A percentile compares a stretch with the other conserved stretches of the same genome.
These are phyloP conservation scores for Pogonocherus hispidulus DNA, from an alignment of 2,888 invertebrate genomes.

Conservation along the genomic window DNA sequence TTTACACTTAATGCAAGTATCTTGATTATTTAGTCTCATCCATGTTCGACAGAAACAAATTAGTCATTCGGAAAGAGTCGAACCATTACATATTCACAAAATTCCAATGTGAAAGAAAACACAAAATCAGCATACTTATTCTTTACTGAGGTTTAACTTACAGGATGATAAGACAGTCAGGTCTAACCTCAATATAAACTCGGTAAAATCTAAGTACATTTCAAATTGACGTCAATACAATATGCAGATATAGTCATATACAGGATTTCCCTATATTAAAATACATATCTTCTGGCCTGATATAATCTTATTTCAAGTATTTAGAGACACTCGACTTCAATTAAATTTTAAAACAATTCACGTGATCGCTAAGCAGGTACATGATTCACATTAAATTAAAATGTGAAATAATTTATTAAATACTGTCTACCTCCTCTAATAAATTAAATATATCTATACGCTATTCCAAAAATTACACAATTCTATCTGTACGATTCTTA, in stretches of 20 bases:
- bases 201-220: conserved; percentile 10
- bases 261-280: conserved; percentile 6
- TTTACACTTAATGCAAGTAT: no score
- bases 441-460: conserved; percentile 14
- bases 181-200: conserved; percentile 5
- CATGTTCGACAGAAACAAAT: no score
- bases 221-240: conserved; percentile 14
- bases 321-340: conserved; percentile 17
- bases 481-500: neutral
- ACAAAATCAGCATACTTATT: neutral
- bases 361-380: conserved; percentile 38
- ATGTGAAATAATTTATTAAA: conserved; percentile 36
- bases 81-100: no score
- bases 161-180: conserved; percentile 8
- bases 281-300: conserved; percentile 4
- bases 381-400: conserved; percentile 27
- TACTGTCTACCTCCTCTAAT: conserved; percentile 33
- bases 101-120: neutral
- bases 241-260: neutral
- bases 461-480: conserved; percentile 11
- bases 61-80: no score
- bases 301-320: neutral
- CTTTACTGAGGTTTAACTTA: conserved; percentile 18
- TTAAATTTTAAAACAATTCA: conserved; percentile 21
- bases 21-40: no score